Base-by-base conservation (phyloP, 2,797 vertebrate genomes). In the Heliangelus exortis region DNA sequence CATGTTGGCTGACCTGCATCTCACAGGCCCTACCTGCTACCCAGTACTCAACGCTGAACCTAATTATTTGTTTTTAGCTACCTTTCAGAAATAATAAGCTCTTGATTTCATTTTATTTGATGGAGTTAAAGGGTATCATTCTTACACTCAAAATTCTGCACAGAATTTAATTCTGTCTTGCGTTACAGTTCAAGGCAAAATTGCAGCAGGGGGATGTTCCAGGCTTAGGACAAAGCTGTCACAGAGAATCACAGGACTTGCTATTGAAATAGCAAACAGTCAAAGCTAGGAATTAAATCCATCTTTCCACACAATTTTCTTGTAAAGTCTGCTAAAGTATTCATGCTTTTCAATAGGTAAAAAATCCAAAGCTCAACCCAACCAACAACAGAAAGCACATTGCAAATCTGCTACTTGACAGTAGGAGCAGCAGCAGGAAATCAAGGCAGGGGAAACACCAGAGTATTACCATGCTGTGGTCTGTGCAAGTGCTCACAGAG, bases 141-240 rank as follows among this genome's bases (percentile, higher is more conserved):
- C 79, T 68, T 79, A 81, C 47, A 74, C 61, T 78, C 59, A 89
- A 91, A 90, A 68, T n/a, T 18, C 74, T 34, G 34, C 36, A 54
- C 5, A 34, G 67, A 90, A 91, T 89, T 94, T 79, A 81, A 85
- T 94, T 96, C 72, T 91, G 53, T 73, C 48, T 45, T 88, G 39
- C 67, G 63, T 73, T 90, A 76, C 57, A 50, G 71, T 84, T 88
- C 63, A 94, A 77, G 78, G 77, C 53, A 84, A 79, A 82, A 73
- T 90, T 95, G 88, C 88, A 87, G 61, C 50, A 45, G 18, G 33
- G 28, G 36, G 59, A 63, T 75, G 67, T 84, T 96, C 58, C 75
- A 61, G 50, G 58, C 69, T 53, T 31, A 81, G 83, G 66, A 89
- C 91, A 93, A 87, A 92, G 71, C 71, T 95, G 75, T 82, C 50